Evolutionary conservation across 2,797 vertebrate species (phyloP), one percentile per base, ranked within the genome.

Genomic region (Somateria mollissima): DNA sequence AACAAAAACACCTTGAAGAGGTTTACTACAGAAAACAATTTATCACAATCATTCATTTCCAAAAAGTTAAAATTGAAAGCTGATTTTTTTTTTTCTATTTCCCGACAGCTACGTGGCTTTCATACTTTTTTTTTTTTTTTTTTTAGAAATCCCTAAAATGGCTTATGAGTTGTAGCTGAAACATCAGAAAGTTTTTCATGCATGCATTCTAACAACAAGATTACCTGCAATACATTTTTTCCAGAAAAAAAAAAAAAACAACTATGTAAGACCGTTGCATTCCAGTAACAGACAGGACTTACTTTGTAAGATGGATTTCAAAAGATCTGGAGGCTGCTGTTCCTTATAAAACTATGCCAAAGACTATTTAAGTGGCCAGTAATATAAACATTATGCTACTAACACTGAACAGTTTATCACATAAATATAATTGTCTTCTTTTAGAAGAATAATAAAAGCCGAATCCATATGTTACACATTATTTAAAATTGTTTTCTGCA

Each of bases 371-470:
- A 98, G 96, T 95, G 95, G 91, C 94, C 92, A 88, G 96, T 98
- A 97, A 98, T 97, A 96, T 94, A 97, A 98, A 97, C 96, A 97
- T 97, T 95, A 97, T 97, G 97, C 95, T 98, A 97, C 97, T 97
- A 97, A 96, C 95, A 83, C 93, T 71, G 93, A 97, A 96, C 97
- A 97, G 97, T 98, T 98, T 97, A 98, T 97, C 97, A 97, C 95
- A 97, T 98, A 98, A 97, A 97, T 97, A 97, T 97, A 97, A 98
- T 98, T 97, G 96, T 98, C 97, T 97, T 97, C 97, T 97, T 97
- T 96, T 94, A 97, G 96, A 98, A 97, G 94, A 98, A 98, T 95
- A 97, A 97, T 97, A 97, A 97, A 98, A 98, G 72, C 89, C 45
- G 69, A 97, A 97, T 97, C 96, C 97, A 97, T 98, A 97, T 98